Evolutionary conservation across 2,888 invertebrate species (phyloP).

Genomic region (Cheiracanthium punctorium): DNA sequence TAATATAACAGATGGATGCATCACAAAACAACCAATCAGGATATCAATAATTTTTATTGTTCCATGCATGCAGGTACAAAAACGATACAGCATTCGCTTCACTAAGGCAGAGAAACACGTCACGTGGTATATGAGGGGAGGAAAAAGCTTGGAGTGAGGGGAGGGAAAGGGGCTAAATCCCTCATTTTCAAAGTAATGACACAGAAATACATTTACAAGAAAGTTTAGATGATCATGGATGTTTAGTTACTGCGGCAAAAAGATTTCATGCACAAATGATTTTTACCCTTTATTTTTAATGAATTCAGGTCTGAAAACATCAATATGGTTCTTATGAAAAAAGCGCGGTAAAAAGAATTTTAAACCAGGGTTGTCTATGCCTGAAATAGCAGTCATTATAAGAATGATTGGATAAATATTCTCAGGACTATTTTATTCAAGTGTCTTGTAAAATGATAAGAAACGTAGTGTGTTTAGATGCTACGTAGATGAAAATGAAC

Average conservation of each 20-base stretch:
- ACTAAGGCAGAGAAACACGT: slow-evolving; percentile 61
- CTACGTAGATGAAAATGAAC: too few relatives aligned
- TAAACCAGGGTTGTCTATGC: neutral
- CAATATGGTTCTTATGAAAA: neutral
- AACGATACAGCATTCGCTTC: slow-evolving; percentile 61
- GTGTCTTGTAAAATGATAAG: too few relatives aligned
- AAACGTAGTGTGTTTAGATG: too few relatives aligned
- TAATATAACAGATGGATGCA: too few relatives aligned
- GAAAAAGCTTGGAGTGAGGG: too few relatives aligned
- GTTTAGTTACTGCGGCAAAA: neutral
- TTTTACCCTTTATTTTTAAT: neutral
- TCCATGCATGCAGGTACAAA: slow-evolving; percentile 69
- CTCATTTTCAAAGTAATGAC: neutral
- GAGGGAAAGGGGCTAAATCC: neutral
- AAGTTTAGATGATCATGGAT: neutral
- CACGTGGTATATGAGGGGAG: slow-evolving; percentile 6
- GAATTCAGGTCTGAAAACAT: neutral
- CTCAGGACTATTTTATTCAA: too few relatives aligned
- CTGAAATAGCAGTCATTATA: too few relatives aligned
- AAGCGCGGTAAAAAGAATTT: neutral
- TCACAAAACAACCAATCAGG: slow-evolving; percentile 17
- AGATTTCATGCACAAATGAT: neutral
- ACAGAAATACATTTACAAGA: too few relatives aligned
- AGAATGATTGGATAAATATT: too few relatives aligned
- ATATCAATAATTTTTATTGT: slow-evolving; percentile 63